Base-by-base conservation (phyloP, 2,888 invertebrate genomes). In the Stenurella melanura region DNA sequence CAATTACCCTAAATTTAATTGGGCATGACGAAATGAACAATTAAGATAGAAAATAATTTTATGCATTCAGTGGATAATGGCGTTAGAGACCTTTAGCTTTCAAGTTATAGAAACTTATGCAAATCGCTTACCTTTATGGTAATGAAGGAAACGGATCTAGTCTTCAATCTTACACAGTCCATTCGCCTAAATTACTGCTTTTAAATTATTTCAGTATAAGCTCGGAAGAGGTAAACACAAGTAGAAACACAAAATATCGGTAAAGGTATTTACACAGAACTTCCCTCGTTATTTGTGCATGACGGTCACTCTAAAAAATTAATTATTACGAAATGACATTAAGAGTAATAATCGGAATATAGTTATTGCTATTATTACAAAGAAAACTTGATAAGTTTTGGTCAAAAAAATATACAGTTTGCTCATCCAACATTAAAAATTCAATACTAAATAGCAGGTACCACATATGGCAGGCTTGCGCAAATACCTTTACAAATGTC, bases 11-110 rank as follows among this genome's bases (percentile, higher is more conserved):
- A n/a, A 61, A 61, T 64, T 64, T 38, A 38, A 18, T 58, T 64
- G 34, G 64, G 34, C 42, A 38, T 64, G 34, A 38, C 64, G 34
- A 18, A 38, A 64, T 42, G 64, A 19, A 38, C 19, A 54, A 67
- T 21, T 54, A 67, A 67, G n/a, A 50, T 9, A 67, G n/a, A 54
- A 54, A 54, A 67, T 50, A 67, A 54, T 67, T 26, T 12, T 26
- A 26, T 21, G 54, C 54, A 54, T 17, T 58, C 58, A 19, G 11
- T 18, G 21, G 18, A 21, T 21, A 58, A 58, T 58, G 19, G 58
- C 19, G 18, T 58, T 11, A 18, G 21, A 19, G 58, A 58, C 58
- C 19, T 21, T n/a, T 58, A 21, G 58, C 21, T 21, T 19, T 58
- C 21, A 58, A 58, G 5, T 58, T 58, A 58, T 58, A 50, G 50